Base-by-base conservation (phyloP, 2,113 vertebrate species). In the Uria lomvia region DNA sequence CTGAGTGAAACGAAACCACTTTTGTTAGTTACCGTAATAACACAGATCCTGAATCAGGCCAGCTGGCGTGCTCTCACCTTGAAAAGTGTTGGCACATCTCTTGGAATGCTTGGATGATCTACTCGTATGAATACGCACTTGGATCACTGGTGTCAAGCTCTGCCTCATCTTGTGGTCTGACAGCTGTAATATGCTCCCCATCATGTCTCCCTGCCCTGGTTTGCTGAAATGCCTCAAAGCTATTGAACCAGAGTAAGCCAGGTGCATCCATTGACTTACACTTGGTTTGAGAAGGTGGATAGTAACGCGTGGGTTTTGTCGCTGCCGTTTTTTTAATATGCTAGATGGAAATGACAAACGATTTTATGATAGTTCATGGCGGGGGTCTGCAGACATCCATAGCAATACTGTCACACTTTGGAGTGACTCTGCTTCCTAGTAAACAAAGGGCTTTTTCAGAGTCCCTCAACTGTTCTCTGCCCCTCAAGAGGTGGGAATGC, bases 111-210 rank as follows among this genome's bases (percentile, higher is more conserved):
- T 89, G 74, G 29, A 63, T 45, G 47, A 73, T 42, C 56, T 73
- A 47, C 15, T 63, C 4, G 3, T 88, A 70, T 22, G 91, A 76
- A 58, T 47, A 88, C 90, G 49, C 74, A 45, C 20, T 77, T 87
- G 40, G 56, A 43, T 90, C 53, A 24, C 24, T 68, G 71, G 14
- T 88, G 63, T 91, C 40, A 49, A 88, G 34, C 45, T 93, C 53
- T 91, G 16, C 34, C 80, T 96, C 30, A 55, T 81, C 52, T 74
- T 84, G 73, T 84, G 43, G 77, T 92, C 88, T 97, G 88, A 65
- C 50, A 93, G 38, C 29, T 67, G 18, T 66, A 80, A 47, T 38
- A 43, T 52, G 84, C 52, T 78, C 24, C 16, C 21, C 40, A 53
- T 81, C 27, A 29, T 49, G 34, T 47, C 55, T 86, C 49, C 21